These are phyloP conservation scores for Neoitamus cyanurus DNA, from an alignment of 2,888 invertebrate species.

Conservation along the genomic window DNA sequence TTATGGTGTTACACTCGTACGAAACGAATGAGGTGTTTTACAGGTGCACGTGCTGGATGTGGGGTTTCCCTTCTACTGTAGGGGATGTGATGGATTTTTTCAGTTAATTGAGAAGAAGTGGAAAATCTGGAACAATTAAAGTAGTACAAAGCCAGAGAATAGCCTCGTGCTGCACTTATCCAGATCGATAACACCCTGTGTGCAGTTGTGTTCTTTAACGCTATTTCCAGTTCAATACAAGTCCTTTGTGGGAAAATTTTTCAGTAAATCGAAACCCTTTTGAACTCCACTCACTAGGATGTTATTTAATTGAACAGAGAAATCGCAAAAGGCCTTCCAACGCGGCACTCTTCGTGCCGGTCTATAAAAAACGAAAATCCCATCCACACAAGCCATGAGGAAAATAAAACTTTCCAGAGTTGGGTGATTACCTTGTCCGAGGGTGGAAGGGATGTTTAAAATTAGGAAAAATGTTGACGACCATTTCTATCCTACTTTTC, in stretches of 20 bases:
- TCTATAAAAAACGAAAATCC: background rate
- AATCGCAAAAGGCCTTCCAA: background rate
- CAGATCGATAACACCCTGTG: background rate
- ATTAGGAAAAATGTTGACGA: background rate
- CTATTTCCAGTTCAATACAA: background rate
- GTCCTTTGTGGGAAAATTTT: background rate
- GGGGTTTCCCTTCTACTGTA: too few species aligned
- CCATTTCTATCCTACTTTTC: background rate
- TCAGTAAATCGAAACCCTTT: background rate
- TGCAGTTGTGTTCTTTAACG: background rate
- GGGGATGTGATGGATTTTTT: background rate
- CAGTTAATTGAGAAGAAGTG: background rate
- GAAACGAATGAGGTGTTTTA: background rate
- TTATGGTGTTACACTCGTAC: background rate
- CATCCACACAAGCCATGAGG: background rate
- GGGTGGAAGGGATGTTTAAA: background rate
- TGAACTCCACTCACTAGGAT: constrained; percentile 3
- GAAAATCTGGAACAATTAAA: background rate
- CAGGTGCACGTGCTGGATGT: background rate
- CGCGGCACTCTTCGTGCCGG: background rate
- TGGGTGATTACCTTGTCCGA: background rate
- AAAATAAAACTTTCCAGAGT: background rate
- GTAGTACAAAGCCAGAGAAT: background rate
- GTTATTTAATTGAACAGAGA: background rate
- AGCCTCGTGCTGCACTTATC: background rate